A percentile compares a stretch with the other conserved stretches of the same genome.
Evolutionary conservation across 2,888 invertebrate genomes (phyloP).

Genomic region (Andrena fulva): DNA sequence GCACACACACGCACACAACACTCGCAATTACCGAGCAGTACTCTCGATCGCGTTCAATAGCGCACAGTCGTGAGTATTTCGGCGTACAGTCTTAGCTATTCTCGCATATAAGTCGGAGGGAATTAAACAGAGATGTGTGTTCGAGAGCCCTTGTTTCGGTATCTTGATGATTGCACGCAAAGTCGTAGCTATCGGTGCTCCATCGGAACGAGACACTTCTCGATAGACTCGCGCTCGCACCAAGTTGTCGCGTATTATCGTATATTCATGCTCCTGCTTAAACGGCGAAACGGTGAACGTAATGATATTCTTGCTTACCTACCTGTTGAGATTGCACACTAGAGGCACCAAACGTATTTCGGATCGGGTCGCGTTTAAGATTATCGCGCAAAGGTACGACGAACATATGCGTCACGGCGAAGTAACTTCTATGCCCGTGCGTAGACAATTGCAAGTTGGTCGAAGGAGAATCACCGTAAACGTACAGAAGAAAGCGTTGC

Average conservation of each 20-base stretch:
- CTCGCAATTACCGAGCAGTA: slow-evolving; percentile 28
- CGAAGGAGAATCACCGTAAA: slow-evolving; percentile 1
- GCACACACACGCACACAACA: slow-evolving; percentile 26
- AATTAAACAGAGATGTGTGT: not conserved
- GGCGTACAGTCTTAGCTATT: not conserved
- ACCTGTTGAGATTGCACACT: slow-evolving; percentile 64
- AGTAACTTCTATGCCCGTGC: slow-evolving; percentile 8
- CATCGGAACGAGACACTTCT: not conserved
- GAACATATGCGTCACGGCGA: not conserved
- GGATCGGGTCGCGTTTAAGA: slow-evolving; percentile 53
- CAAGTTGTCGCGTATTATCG: not conserved
- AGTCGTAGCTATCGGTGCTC: not conserved
- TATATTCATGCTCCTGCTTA: slow-evolving; percentile 36
- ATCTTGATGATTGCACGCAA: not conserved
- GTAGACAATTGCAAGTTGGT: not conserved
- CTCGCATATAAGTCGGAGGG: not conserved
- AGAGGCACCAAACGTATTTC: slow-evolving; percentile 45
- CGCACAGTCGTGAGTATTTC: slow-evolving; percentile 1
- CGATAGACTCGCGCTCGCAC: slow-evolving; percentile 8
- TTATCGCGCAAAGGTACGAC: not conserved
- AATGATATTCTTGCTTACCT: slow-evolving; percentile 74
- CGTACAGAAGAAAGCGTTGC: slow-evolving; percentile 6
- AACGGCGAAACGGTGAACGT: slow-evolving; percentile 58
- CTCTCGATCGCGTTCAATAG: not conserved
- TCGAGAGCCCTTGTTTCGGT: slow-evolving; percentile 7